Percentiles rank a stretch among this genome's conserved stretches.
These are phyloP conservation scores for Aspidiotus rigidus DNA, from an alignment of 2,888 invertebrate genomes.

Conservation along the genomic window DNA sequence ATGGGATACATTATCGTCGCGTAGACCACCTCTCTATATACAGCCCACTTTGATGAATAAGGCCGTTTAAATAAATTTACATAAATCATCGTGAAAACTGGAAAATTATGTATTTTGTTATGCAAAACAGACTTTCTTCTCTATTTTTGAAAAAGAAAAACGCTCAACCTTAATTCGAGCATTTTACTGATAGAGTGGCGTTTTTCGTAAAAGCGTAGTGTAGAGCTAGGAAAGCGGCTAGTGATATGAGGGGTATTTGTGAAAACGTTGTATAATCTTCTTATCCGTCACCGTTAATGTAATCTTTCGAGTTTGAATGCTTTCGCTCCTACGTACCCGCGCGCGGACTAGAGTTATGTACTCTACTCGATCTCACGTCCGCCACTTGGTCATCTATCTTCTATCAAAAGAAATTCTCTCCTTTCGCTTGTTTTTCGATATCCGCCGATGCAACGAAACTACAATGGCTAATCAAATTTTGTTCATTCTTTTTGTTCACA, in stretches of 20 bases:
- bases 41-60: neutral
- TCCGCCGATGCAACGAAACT: too few species aligned
- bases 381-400: too few species aligned
- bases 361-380: too few species aligned
- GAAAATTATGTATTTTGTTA: slow-evolving; percentile 2
- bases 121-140: neutral
- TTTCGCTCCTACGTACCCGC: too few species aligned
- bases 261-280: neutral
- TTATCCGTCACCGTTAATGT: slow-evolving; percentile 4
- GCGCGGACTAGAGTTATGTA: too few species aligned
- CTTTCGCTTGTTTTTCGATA: too few species aligned
- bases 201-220: neutral
- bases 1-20: too few species aligned
- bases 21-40: too few species aligned
- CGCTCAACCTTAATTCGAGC: neutral
- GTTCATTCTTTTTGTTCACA: too few species aligned
- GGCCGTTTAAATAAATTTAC: slow-evolving; percentile 4
- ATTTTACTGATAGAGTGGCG: neutral
- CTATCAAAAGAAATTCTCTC: too few species aligned
- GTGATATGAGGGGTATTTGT: neutral
- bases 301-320: neutral
- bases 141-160: slow-evolving; percentile 4
- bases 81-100: slow-evolving; percentile 4
- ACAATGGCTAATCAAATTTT: too few species aligned
- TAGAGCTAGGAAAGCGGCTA: neutral